Base-by-base conservation (phyloP, 1,140 invertebrate species). In the Tetragonula clypearis region DNA sequence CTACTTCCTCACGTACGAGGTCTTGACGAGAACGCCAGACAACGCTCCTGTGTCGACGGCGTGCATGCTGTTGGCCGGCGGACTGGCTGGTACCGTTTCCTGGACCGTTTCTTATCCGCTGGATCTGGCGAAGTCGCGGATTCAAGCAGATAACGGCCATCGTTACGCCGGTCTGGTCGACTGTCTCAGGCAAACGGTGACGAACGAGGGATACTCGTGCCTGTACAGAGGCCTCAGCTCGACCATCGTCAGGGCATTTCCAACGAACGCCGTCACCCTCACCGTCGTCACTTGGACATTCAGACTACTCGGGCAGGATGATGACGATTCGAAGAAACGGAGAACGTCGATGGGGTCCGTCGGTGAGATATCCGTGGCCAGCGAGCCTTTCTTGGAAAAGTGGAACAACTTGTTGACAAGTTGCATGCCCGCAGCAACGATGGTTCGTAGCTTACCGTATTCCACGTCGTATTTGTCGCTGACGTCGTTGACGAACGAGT, bases 221-320 rank as follows among this genome's bases (percentile, higher is more conserved):
- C 95, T 98, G 82, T 95, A 96, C 35, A 94, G 97, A 19, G 98
- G 98, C 0, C 91, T 98, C 0, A 96, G 95, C 19, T 97, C 98
- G 1, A 97, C 98, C 0, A 93, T 98, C 23, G 92, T 98, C 58
- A 95, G 98, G 68, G 98, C 98, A 1, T 99, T 99, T 94, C 98
- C 98, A 0, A 97, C 97, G n/a, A 99, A 99, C 91, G 98, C 98
- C 0, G 97, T 97, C 3, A 98, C 98, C 58, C 99, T 99, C 92
- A 96, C 97, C 6, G 97, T 98, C 8, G 98, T 99, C 23, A 97
- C 97, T 9, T 98, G 97, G 97, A 96, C 96, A 0, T 94, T 97
- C 86, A 91, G 95, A 80, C 49, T 96, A 8, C 89, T 93, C 12
- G 91, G 89, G 1, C 80, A 88, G 0, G 65, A 87, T n/a, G 65